phyloP scores from a whole-genome alignment of 2,888 invertebrate species.

The Acheta domesticus region DNA sequence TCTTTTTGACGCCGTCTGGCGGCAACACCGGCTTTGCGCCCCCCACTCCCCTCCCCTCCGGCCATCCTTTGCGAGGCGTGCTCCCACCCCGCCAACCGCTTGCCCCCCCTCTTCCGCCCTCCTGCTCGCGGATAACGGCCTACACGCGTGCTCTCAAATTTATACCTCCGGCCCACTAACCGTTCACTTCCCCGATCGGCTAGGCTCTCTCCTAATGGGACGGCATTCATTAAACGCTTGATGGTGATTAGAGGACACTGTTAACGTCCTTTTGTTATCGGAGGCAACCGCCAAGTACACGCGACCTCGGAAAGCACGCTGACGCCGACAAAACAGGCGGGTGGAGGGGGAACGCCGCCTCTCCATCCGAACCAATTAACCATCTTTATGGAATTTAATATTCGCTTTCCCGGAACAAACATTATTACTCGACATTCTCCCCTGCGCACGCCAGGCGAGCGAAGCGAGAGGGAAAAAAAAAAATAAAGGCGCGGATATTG shows the following conservation, averaged over 20 bases:
- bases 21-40: background rate
- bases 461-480: background rate
- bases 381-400: background rate
- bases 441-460: background rate
- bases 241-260: slow-evolving; percentile 9
- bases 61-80: background rate
- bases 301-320: background rate
- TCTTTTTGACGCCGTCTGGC: background rate
- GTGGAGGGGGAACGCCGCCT: background rate
- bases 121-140: background rate
- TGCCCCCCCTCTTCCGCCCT: background rate
- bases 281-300: background rate
- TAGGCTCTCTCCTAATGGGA: background rate
- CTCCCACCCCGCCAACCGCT: background rate
- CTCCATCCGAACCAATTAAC: background rate
- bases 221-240: background rate
- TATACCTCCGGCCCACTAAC: background rate
- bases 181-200: background rate
- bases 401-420: background rate
- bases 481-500: background rate
- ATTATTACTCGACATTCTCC: background rate
- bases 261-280: background rate
- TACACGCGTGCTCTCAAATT: background rate
- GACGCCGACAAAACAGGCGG: no score
- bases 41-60: background rate